Percentiles rank a stretch among this genome's conserved stretches.
phyloP scores from a whole-genome alignment of 1,140 invertebrate genomes.

The Drosophila sturtevanti region DNA sequence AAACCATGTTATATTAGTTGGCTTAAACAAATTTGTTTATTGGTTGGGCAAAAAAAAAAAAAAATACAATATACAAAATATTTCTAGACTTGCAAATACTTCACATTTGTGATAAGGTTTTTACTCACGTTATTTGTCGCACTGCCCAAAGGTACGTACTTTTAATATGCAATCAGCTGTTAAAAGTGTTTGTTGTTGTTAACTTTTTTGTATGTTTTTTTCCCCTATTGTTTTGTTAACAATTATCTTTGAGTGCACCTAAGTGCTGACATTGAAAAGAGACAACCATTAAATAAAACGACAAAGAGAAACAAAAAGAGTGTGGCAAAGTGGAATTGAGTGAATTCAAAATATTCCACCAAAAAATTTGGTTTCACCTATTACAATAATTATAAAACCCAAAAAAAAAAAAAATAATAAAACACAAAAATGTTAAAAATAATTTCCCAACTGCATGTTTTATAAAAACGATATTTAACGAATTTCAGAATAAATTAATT shows the following conservation, averaged over 20 bases:
- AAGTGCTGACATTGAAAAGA: conserved; percentile 34
- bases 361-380: conserved; percentile 11
- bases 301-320: background rate
- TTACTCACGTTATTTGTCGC: background rate
- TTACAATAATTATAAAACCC: background rate
- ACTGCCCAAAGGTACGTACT: background rate
- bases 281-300: background rate
- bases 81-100: background rate
- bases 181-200: conserved; percentile 25
- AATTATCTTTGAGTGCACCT: conserved; percentile 36
- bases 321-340: background rate
- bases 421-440: too few species aligned
- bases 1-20: background rate
- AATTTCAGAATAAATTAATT: too few species aligned
- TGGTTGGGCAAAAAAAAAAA: background rate
- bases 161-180: conserved; percentile 32
- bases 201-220: conserved; percentile 1
- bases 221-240: conserved; percentile 22
- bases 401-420: background rate
- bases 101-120: background rate
- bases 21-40: background rate
- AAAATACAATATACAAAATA: too few species aligned
- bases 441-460: too few species aligned
- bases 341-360: background rate
- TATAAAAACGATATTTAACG: too few species aligned